Evolutionary conservation across 1,140 invertebrate species (phyloP).

Genomic region (Hydropsyche tenuis): DNA sequence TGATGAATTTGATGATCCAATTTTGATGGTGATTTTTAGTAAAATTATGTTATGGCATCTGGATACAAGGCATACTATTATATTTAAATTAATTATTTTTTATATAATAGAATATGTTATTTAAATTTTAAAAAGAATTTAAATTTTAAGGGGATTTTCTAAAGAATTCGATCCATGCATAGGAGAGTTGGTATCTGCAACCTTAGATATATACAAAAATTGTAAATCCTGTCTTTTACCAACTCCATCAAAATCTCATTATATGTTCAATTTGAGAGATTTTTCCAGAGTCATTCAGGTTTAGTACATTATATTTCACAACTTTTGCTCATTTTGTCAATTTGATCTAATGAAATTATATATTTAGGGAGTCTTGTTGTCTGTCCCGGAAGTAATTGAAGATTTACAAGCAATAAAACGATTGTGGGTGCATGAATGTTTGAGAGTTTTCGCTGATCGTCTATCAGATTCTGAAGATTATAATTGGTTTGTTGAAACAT

Average conservation of each 20-base stretch:
- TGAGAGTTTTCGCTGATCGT: conserved; percentile 93
- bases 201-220: conserved; percentile 86
- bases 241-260: conserved; percentile 91
- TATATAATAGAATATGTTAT: not conserved
- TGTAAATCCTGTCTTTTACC: conserved; percentile 84
- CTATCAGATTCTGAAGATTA: conserved; percentile 83
- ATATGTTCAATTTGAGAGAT: conserved; percentile 94
- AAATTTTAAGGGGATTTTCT: conserved; percentile 80
- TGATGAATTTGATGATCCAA: conserved; percentile 88
- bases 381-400: conserved; percentile 90
- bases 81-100: conserved; percentile 9
- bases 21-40: conserved; percentile 86
- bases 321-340: conserved; percentile 2
- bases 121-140: conserved; percentile 9
- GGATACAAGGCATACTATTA: conserved; percentile 75
- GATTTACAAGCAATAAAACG: conserved; percentile 88
- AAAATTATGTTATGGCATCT: conserved; percentile 95
- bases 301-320: conserved; percentile 38
- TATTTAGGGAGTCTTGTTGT: conserved; percentile 84
- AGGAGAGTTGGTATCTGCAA: conserved; percentile 86
- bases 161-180: conserved; percentile 95
- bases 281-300: conserved; percentile 92
- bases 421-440: conserved; percentile 93
- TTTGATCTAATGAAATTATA: not conserved
- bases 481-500: conserved; percentile 78